Evolutionary conservation across 2,797 vertebrate species (phyloP).

Genomic region (Sphenopsis melanotis): DNA sequence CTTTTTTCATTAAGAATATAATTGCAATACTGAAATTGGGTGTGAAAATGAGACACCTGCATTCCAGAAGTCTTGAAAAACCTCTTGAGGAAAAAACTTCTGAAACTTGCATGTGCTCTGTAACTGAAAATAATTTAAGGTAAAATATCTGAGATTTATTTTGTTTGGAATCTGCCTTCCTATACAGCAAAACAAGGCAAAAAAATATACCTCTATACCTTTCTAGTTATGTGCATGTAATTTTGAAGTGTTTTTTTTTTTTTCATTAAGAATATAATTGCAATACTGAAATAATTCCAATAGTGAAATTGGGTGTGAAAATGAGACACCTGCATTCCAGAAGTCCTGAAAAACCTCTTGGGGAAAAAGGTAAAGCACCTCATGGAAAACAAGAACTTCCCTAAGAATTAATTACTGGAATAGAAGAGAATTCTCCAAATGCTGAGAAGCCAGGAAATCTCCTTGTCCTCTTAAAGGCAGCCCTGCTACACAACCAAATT

Average conservation of each 20-base stretch:
- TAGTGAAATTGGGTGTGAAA: not conserved
- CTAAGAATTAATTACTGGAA: not conserved
- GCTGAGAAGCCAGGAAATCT: not conserved
- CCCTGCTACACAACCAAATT: not conserved
- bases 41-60: not conserved
- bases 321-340: not conserved
- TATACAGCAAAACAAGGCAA: too few relatives aligned
- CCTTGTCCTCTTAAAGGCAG: not conserved
- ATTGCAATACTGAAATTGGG: not conserved
- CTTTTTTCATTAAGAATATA: not conserved
- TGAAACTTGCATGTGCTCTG: too few relatives aligned
- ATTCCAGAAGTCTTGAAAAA: not conserved
- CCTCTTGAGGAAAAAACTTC: not conserved
- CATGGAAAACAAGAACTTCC: not conserved
- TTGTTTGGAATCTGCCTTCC: too few relatives aligned
- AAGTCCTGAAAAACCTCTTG: not conserved
- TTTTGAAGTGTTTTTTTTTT: not conserved
- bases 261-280: not conserved
- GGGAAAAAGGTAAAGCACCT: not conserved
- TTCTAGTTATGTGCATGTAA: fast-evolving
- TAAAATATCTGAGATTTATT: too few relatives aligned
- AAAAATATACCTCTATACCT: not conserved
- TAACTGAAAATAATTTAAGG: too few relatives aligned
- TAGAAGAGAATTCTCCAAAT: not conserved
- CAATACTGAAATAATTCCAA: not conserved